phyloP scores from a whole-genome alignment of 2,113 vertebrate species.

The Oophaga pumilio region DNA sequence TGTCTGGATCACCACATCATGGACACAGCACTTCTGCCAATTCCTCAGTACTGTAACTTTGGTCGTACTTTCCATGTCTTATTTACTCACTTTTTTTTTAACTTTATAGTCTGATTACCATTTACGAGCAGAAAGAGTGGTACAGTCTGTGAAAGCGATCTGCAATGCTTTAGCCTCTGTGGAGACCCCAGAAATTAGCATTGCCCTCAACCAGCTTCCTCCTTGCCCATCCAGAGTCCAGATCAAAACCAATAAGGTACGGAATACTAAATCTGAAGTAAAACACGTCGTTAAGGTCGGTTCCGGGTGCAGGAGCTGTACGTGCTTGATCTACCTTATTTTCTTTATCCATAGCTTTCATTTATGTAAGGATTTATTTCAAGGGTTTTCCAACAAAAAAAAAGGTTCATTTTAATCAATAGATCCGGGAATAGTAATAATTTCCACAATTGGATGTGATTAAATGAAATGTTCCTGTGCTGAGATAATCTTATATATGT shows the following conservation, averaged over 20 bases:
- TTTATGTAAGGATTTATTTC: background rate
- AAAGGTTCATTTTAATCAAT: too few relatives aligned
- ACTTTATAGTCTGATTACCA: conserved; percentile 77
- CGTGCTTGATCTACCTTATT: background rate
- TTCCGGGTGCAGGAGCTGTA: too few relatives aligned
- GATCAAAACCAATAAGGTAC: conserved; percentile 90
- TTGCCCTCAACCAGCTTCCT: conserved; percentile 88
- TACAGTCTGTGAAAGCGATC: conserved; percentile 93
- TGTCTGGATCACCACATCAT: background rate
- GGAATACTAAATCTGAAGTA: background rate
- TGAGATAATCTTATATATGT: too few relatives aligned
- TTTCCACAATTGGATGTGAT: too few relatives aligned
- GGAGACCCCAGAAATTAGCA: conserved; percentile 89
- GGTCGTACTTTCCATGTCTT: background rate
- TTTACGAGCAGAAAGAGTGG: conserved; percentile 85
- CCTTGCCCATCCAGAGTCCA: conserved; percentile 93
- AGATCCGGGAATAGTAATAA: too few relatives aligned
- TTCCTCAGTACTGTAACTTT: background rate
- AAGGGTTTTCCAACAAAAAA: background rate
- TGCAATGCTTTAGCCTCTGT: conserved; percentile 89
- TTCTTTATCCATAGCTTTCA: background rate
- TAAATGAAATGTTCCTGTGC: too few relatives aligned
- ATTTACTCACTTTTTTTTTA: background rate
- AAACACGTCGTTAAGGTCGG: background rate
- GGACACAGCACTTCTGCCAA: background rate